Base-by-base conservation (phyloP, 2,113 vertebrate species). In the Ictidomys tridecemlineatus region DNA sequence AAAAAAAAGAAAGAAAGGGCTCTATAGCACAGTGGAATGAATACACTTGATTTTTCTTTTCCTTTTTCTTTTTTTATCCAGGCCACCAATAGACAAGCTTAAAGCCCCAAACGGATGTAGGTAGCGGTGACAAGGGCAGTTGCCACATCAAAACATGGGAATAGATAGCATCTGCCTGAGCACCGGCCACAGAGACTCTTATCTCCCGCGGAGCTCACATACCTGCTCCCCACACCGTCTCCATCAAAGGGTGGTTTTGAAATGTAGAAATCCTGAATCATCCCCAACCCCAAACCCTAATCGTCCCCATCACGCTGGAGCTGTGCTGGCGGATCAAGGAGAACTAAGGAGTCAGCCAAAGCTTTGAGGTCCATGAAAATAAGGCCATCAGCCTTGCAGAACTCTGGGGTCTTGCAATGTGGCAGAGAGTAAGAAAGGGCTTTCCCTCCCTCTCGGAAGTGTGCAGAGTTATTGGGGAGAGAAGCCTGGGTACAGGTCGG, bases 331-430 rank as follows among this genome's bases (percentile, higher is more conserved):
- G 97, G 97, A 98, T 98, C 96, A 97, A 97, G 96, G 84, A 90
- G 96, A 97, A 97, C 98, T 98, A 94, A 98, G 97, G 97, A 80
- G 93, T 97, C 94, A 97, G 94, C 63, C 93, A 78, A 91, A 97
- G 96, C 96, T 97, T 98, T 98, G 93, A 97, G 95, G 97, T 92
- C 34, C 94, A 97, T 98, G 98, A 96, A 98, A 98, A 98, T 97
- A 96, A 98, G 96, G 8, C 85, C 39, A 18, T 78, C 17, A 82
- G 53, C 67, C 69, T 32, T 70, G 18, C 73, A 77, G 72, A 85
- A 56, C 37, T n/a, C 8, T 30, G 63, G 48, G 22, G 56, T 91
- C 77, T 78, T 78, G 93, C 74, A 96, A 73, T 7, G 26, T 8
- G 73, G 42, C 2, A 51, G 80, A 22, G n/a, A 58, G 18, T 61